A percentile compares a stretch with the other conserved stretches of the same genome.
Conservation (phyloP, 2,113 vertebrate genomes). For the Cromileptes altivelis region DNA sequence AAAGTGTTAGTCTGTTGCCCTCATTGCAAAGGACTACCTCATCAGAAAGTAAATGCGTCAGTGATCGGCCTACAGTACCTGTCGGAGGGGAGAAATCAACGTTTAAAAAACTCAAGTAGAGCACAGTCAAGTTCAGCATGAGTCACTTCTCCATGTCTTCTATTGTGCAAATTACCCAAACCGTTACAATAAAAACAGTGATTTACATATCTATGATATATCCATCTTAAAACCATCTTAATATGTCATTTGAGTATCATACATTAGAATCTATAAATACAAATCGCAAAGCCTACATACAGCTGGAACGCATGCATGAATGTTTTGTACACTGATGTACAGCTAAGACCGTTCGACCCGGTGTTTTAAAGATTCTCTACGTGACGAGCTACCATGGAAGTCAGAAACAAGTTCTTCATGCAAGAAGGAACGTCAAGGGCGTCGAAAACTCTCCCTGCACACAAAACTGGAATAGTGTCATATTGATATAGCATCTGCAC, state of each 20-base stretch:
- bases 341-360: constrained; percentile 86
- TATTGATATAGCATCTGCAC: constrained; percentile 53
- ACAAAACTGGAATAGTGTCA: constrained; percentile 52
- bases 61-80: constrained; percentile 31
- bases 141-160: constrained; percentile 70
- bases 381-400: constrained; percentile 79
- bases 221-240: constrained; percentile 78
- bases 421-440: constrained; percentile 57
- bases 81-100: background rate
- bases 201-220: constrained; percentile 67
- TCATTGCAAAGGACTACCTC: constrained; percentile 30
- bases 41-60: constrained; percentile 33
- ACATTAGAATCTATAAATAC: constrained; percentile 91
- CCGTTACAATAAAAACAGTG: constrained; percentile 80
- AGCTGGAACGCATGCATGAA: constrained; percentile 92
- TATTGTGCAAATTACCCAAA: constrained; percentile 87
- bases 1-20: constrained; percentile 57
- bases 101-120: constrained; percentile 42
- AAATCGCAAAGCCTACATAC: constrained; percentile 89
- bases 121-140: constrained; percentile 65
- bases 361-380: constrained; percentile 71
- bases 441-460: constrained; percentile 50
- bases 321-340: constrained; percentile 88
- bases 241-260: constrained; percentile 86
- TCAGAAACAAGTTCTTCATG: constrained; percentile 79